Percentiles rank a stretch among this genome's conserved stretches.
Evolutionary conservation across 2,797 vertebrate species (phyloP).

Genomic region (Lagorchestes hirsutus): DNA sequence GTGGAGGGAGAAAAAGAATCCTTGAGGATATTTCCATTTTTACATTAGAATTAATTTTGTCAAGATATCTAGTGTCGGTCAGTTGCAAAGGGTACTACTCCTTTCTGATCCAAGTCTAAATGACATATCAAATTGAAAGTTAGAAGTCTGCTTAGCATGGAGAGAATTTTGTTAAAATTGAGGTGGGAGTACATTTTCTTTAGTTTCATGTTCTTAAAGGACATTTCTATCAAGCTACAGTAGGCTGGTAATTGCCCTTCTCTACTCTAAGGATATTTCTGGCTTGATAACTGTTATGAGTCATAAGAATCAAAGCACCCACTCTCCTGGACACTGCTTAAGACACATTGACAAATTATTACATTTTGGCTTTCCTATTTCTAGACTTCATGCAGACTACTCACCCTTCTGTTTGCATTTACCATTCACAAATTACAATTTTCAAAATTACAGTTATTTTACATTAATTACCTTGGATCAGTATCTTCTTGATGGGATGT

Average conservation of each 20-base stretch:
- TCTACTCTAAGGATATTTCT: conserved; percentile 1
- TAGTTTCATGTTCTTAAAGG: conserved; percentile 5
- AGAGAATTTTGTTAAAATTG: neutral
- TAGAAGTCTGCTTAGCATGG: neutral
- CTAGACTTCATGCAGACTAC: neutral
- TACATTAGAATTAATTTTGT: neutral
- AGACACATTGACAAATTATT: conserved; percentile 15
- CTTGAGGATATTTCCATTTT: neutral
- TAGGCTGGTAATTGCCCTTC: conserved; percentile 7
- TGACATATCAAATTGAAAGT: neutral
- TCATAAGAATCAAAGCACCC: conserved; percentile 11
- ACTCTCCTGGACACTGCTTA: neutral
- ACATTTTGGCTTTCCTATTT: conserved; percentile 6
- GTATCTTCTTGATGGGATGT: conserved; percentile 5
- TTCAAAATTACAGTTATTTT: conserved; percentile 11
- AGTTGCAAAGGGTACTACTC: neutral
- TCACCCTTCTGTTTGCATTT: conserved; percentile 8
- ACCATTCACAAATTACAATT: conserved; percentile 9
- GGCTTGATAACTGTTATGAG: neutral
- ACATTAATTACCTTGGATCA: conserved; percentile 6
- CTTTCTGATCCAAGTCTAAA: neutral
- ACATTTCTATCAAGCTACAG: neutral
- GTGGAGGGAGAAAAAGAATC: neutral
- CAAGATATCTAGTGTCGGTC: neutral
- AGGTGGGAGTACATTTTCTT: conserved; percentile 2